phyloP scores from a whole-genome alignment of 2,797 vertebrate genomes.

The Capromys pilorides region DNA sequence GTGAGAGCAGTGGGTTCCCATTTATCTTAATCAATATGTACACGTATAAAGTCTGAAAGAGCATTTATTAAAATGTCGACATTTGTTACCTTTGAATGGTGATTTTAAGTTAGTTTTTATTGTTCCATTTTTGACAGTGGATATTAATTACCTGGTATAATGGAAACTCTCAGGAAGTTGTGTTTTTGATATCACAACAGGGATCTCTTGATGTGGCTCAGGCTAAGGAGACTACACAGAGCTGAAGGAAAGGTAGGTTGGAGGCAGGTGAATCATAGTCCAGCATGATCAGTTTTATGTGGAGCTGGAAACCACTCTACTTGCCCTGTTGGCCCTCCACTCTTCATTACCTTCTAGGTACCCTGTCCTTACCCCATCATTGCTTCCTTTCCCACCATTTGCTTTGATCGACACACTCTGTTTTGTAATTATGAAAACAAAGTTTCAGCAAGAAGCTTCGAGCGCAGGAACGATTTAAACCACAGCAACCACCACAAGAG shows the following conservation, averaged over 20 bases:
- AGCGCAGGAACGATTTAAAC: background rate
- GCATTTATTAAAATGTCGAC: background rate
- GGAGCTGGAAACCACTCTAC: background rate
- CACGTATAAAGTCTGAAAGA: background rate
- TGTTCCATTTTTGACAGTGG: background rate
- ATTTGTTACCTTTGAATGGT: background rate
- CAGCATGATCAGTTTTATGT: background rate
- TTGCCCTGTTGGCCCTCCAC: background rate
- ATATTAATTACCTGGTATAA: background rate
- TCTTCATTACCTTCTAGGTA: background rate
- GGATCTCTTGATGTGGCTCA: background rate
- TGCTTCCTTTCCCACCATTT: background rate
- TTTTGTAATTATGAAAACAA: constrained; percentile 27
- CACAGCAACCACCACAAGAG: background rate
- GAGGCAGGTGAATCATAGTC: no score
- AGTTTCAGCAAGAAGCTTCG: background rate
- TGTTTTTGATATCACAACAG: no score
- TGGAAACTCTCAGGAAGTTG: no score
- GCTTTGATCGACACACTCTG: background rate
- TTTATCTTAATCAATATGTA: background rate
- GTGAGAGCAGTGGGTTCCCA: background rate
- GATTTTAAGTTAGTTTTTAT: background rate
- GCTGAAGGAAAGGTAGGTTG: background rate
- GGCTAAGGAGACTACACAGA: background rate
- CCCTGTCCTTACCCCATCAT: background rate